Evolutionary conservation across 1,140 invertebrate species (phyloP).

Genomic region (Stegodyphus dumicola): DNA sequence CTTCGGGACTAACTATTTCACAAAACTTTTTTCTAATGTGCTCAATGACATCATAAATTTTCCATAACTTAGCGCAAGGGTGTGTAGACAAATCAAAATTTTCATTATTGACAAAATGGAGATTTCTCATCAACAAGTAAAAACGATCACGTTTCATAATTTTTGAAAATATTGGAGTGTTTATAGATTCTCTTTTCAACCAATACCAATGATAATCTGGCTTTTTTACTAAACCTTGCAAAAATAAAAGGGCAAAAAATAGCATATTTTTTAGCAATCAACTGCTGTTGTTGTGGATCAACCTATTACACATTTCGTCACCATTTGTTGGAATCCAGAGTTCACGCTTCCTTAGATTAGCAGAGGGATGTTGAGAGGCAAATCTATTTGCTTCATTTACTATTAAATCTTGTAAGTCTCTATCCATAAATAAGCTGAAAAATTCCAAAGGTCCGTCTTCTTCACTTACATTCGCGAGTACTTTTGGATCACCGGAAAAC

Average conservation of each 20-base stretch:
- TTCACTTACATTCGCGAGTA: slow-evolving; percentile 7
- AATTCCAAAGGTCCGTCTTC: slow-evolving; percentile 1
- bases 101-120: slow-evolving; percentile 1
- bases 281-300: neutral
- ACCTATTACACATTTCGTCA: too few relatives aligned
- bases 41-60: slow-evolving; percentile 11
- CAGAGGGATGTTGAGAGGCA: too few relatives aligned
- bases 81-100: neutral
- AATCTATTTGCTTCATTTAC: neutral
- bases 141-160: slow-evolving; percentile 12
- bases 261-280: neutral
- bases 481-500: too few relatives aligned
- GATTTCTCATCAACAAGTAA: slow-evolving; percentile 16
- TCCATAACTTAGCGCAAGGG: neutral
- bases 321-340: neutral
- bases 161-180: slow-evolving; percentile 29
- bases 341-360: neutral
- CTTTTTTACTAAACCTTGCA: slow-evolving; percentile 13
- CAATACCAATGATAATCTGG: slow-evolving; percentile 22
- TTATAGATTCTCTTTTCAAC: slow-evolving; percentile 3
- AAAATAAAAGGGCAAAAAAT: slow-evolving; percentile 24
- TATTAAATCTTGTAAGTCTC: slow-evolving; percentile 7
- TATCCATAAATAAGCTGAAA: slow-evolving; percentile 21
- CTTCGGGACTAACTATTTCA: slow-evolving; percentile 3
- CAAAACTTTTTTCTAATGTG: slow-evolving; percentile 15